phyloP scores from a whole-genome alignment of 2,113 vertebrate genomes.

The Oncorhynchus mykiss region DNA sequence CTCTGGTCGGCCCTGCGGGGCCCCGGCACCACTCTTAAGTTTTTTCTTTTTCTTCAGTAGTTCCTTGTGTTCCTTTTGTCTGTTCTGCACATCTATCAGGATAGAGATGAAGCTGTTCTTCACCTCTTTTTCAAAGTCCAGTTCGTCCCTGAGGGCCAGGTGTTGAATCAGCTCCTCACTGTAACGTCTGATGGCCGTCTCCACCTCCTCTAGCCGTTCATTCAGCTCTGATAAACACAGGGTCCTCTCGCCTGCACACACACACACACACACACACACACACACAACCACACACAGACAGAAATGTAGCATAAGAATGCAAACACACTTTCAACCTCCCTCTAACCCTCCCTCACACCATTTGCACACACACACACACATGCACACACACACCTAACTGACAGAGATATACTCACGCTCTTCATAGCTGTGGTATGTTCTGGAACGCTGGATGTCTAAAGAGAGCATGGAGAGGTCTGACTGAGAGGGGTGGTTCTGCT shows the following conservation, averaged over 20 bases:
- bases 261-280: too few species aligned
- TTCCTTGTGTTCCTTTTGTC: slow-evolving; percentile 92
- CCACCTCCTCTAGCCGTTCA: slow-evolving; percentile 84
- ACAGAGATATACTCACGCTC: slow-evolving; percentile 79
- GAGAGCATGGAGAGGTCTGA: slow-evolving; percentile 85
- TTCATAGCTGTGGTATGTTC: slow-evolving; percentile 78
- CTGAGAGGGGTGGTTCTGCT: slow-evolving; percentile 76
- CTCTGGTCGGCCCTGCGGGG: slow-evolving; percentile 79
- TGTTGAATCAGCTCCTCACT: slow-evolving; percentile 94
- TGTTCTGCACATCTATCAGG: slow-evolving; percentile 95
- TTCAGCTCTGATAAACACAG: slow-evolving; percentile 82
- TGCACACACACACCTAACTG: background rate
- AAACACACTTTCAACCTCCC: too few species aligned
- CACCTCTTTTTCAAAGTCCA: slow-evolving; percentile 98
- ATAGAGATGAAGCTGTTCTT: slow-evolving; percentile 97
- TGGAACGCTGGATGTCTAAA: slow-evolving; percentile 80
- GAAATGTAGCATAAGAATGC: background rate
- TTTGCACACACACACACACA: background rate
- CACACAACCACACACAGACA: slow-evolving; percentile 7
- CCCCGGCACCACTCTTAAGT: slow-evolving; percentile 78
- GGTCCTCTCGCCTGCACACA: slow-evolving; percentile 49
- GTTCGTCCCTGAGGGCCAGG: slow-evolving; percentile 89
- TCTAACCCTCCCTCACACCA: background rate
- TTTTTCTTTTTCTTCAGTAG: slow-evolving; percentile 91
- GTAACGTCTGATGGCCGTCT: slow-evolving; percentile 82